Conservation (phyloP, 2,113 vertebrate species). For the Cavia porcellus region DNA sequence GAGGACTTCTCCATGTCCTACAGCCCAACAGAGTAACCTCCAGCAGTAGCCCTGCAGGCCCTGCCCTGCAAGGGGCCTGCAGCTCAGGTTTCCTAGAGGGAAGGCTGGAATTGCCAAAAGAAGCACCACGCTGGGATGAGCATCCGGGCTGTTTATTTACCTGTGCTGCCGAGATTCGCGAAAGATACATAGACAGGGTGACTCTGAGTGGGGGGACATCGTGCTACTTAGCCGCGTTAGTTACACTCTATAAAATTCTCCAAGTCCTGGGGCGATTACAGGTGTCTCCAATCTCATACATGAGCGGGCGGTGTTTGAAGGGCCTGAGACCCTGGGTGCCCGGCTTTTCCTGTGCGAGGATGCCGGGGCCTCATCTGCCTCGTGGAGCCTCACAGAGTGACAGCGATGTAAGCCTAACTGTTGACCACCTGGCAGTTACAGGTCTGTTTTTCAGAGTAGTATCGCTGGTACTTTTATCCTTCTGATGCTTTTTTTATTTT, state of each 20-base stretch:
- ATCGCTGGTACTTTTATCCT: neutral
- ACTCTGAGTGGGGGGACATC: slow-evolving; percentile 83
- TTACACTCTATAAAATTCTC: slow-evolving; percentile 84
- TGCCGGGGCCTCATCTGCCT: neutral
- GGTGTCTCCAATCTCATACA: neutral
- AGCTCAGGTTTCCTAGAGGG: neutral
- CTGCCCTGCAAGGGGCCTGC: neutral
- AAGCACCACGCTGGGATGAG: neutral
- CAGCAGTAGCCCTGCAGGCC: neutral
- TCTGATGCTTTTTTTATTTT: neutral
- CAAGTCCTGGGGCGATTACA: slow-evolving; percentile 78
- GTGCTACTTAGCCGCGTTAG: slow-evolving; percentile 86
- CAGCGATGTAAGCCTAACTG: neutral
- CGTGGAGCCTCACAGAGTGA: neutral
- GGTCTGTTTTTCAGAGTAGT: neutral
- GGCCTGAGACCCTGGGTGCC: neutral
- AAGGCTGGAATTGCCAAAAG: neutral
- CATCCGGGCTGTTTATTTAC: slow-evolving; percentile 18
- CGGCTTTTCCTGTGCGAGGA: neutral
- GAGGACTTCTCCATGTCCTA: neutral
- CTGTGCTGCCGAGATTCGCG: slow-evolving; percentile 83
- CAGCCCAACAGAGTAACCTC: neutral
- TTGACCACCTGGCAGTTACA: neutral
- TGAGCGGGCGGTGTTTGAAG: neutral
- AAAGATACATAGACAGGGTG: slow-evolving; percentile 81